Evolutionary conservation across 2,888 invertebrate species (phyloP), one percentile per base, ranked within the genome.

Genomic region (Elaeidobius kamerunicus): DNA sequence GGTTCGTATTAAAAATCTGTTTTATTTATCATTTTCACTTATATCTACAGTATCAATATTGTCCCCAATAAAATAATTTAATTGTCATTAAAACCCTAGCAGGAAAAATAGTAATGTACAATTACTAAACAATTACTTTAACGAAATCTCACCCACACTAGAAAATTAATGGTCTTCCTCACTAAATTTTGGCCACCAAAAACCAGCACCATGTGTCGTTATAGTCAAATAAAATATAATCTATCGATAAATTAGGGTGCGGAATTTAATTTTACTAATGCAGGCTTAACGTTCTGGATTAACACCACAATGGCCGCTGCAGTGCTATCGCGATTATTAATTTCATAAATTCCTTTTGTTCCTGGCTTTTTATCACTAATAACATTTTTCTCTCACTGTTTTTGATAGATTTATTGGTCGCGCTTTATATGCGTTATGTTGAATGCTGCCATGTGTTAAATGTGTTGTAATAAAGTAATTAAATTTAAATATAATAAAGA

Each of bases 271-370:
- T 67, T 67, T 57, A 61, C 64, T 65, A 67, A 67, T 67, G 65
- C 64, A 54, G 62, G 63, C 61, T 65, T 59, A 63, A 61, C 63
- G 59, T 54, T 41, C 51, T 56, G 63, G 65, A 65, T 67, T 65
- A 65, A 63, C 65, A 63, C 65, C 63, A 59, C 65, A 65, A 61
- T 66, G 61, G 57, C 60, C 62, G 63, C 56, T 60, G 63, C 62
- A 60, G 62, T 62, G 65, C 66, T 65, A 68, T 65, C 63, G 61
- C 62, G 63, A 62, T 69, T 69, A 69, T 69, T 69, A 69, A 69
- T 69, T 68, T 66, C 65, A 67, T 69, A 68, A 69, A 69, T 67
- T 67, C 63, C 62, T 64, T 65, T 65, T 63, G 58, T 61, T 53
- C n/a, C 60, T 51, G 32, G 40, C 38, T 57, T 64, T 61, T 64